phyloP scores from a whole-genome alignment of 2,797 vertebrate genomes.

The Microctenopoma lineatum region DNA sequence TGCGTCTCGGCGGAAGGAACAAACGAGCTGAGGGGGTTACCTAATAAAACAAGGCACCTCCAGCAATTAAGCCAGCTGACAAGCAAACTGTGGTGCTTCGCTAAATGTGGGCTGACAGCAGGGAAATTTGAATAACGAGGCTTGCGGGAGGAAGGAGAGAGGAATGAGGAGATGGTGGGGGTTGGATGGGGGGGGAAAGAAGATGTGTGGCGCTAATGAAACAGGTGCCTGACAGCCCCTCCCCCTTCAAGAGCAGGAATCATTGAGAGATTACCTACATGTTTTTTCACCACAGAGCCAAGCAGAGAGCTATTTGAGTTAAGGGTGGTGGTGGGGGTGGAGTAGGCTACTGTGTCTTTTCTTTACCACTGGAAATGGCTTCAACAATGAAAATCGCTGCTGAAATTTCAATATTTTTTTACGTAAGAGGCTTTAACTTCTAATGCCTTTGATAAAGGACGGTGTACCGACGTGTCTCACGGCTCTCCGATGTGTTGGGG shows the following conservation, averaged over 20 bases:
- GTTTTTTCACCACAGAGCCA: slow-evolving; percentile 53
- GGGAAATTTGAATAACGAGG: slow-evolving; percentile 88
- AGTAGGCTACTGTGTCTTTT: slow-evolving; percentile 29
- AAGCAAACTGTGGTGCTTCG: slow-evolving; percentile 78
- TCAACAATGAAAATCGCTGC: slow-evolving; percentile 66
- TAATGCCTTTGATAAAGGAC: slow-evolving; percentile 35
- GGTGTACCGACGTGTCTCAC: slow-evolving; percentile 43
- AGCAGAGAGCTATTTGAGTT: slow-evolving; percentile 54
- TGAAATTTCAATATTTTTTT: slow-evolving; percentile 54
- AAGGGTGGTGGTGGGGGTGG: background rate
- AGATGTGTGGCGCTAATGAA: slow-evolving; percentile 83
- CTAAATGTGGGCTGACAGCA: slow-evolving; percentile 87
- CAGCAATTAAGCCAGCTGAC: slow-evolving; percentile 87
- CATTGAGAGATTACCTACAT: slow-evolving; percentile 78
- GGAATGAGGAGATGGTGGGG: slow-evolving; percentile 28
- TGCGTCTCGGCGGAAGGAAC: slow-evolving; percentile 72
- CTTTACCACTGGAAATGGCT: slow-evolving; percentile 36
- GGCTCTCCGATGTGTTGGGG: slow-evolving; percentile 8
- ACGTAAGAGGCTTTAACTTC: slow-evolving; percentile 59
- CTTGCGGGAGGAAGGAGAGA: slow-evolving; percentile 70
- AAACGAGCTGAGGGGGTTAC: slow-evolving; percentile 79
- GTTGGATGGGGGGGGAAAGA: slow-evolving; percentile 49
- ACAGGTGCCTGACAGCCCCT: slow-evolving; percentile 81
- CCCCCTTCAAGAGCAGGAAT: slow-evolving; percentile 66
- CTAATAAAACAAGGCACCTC: slow-evolving; percentile 85